Base-by-base conservation (phyloP, 53 echinoderm and acorn worm genomes). In the Paracentrotus lividus region DNA sequence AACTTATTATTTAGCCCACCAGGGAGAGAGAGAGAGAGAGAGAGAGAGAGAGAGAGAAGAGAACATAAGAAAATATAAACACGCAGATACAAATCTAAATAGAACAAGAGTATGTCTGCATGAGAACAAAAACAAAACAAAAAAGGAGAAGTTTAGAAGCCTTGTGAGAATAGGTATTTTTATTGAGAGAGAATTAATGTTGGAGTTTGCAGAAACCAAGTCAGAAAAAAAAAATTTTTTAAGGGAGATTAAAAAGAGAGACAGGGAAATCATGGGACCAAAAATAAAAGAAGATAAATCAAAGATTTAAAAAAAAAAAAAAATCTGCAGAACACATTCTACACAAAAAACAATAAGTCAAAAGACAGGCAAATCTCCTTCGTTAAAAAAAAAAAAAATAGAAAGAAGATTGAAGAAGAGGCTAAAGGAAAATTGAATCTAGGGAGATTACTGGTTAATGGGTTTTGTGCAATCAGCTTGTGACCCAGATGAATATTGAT, bases 401-500 rank as follows among this genome's bases (percentile, higher is more conserved):
- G 0, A 81, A 34, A 45, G 47, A 47, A 72, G 40, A 72, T 24
- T n/a, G 4, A 3, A 26, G n/a, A 81, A 47, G 81, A 44, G 81
- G 81, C 3, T 47, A 47, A 81, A 81, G n/a, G 26, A 89, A 44
- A 43, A 89, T 59, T 89, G 57, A 67, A 67, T 64, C 65, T 14
- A 8, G 54, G 42, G 91, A 51, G 49, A 67, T 51, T 67, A 26
- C 33, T 75, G 32, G 57, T 54, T 91, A 91, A 91, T 91, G 91
- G 91, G 75, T 91, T 91, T 90, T 91, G 76, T 72, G 54, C 49
- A 91, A 91, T 91, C 91, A 91, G 69, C 75, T 49, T 91, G 64
- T 43, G 89, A 89, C 89, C 89, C 66, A 89, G 89, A 56, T 89
- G n/a, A 64, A 60, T 89, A 44, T 27, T 81, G 40, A 81, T 49